Conservation (phyloP, 2,113 vertebrate species). For the Calidris pugnax region DNA sequence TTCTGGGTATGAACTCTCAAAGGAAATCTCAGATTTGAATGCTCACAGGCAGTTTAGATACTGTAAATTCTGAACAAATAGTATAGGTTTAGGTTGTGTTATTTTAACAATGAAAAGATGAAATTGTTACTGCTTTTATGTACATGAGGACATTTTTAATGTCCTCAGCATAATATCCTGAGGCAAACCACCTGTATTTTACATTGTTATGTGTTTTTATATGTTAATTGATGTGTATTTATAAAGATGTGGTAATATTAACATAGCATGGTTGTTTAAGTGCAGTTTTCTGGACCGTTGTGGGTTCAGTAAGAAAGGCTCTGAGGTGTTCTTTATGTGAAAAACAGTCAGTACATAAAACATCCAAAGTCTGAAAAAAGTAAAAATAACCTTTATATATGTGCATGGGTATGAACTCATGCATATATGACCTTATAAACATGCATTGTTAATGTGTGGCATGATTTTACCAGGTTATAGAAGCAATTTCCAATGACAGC, state of each 20-base stretch:
- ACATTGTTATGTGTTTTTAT: neutral
- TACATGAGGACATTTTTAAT: neutral
- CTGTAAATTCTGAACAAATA: neutral
- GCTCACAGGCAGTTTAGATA: neutral
- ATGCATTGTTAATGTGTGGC: neutral
- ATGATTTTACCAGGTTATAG: neutral
- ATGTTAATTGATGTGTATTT: constrained; percentile 5
- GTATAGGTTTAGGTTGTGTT: neutral
- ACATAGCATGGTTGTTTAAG: neutral
- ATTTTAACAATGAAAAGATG: neutral
- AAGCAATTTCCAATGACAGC: neutral
- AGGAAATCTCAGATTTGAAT: neutral
- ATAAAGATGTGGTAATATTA: neutral
- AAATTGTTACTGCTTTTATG: neutral
- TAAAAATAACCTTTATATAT: neutral
- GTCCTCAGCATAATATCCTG: neutral
- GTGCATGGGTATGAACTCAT: neutral
- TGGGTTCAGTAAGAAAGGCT: neutral
- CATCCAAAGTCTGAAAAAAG: neutral
- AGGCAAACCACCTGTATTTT: constrained; percentile 29
- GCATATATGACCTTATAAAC: neutral
- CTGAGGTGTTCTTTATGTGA: neutral
- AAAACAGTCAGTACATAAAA: neutral
- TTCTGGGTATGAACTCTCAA: neutral
- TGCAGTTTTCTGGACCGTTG: neutral